Evolutionary conservation across 2,113 vertebrate species (phyloP), one percentile per base, ranked within the genome.

Genomic region (Coturnix japonica): DNA sequence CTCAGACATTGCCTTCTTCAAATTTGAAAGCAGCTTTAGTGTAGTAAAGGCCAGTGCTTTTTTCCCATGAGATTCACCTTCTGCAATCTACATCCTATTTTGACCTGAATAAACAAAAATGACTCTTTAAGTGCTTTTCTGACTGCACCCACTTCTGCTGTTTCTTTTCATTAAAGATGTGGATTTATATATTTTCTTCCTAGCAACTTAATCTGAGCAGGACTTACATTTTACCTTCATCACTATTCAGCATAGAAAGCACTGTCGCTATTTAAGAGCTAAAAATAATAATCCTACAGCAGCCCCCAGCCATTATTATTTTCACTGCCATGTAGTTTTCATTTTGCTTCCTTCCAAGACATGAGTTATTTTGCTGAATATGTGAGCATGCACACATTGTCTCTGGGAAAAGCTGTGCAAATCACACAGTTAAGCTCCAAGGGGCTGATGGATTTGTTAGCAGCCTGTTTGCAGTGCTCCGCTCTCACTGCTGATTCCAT

Each of bases 141-240:
- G 72, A 31, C 71, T 70, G 21, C 9, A 66, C 26, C 7, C 1
- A 56, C 49, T 78, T 49, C 22, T 75, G 21, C 23, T 61, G 80
- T 91, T 81, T 71, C 35, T 77, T 88, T 93, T 76, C 46, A 61
- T 71, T 89, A 87, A 81, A 89, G 10, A 28, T 51, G 26, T 0
- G 4, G 51, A 87, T 93, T 89, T 61, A 89, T 85, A 41, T 39
- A 67, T 81, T 94, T 94, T 90, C 66, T 89, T 92, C 59, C 70
- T 23, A 92, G 74, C 57, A 81, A 85, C 30, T 79, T 53, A 61
- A 60, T 84, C 70, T 65, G 26, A 78, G 39, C 20, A 81, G 53
- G 47, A 89, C 19, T 67, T 92, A 47, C 8, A 63, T 86, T 90
- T 90, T 86, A 78, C 57, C 65, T 84, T 89, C 70, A 21, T 6